Percentiles rank a stretch among this genome's conserved stretches.
Conservation (phyloP, 2,113 vertebrate species). For the Sialia sialis region DNA sequence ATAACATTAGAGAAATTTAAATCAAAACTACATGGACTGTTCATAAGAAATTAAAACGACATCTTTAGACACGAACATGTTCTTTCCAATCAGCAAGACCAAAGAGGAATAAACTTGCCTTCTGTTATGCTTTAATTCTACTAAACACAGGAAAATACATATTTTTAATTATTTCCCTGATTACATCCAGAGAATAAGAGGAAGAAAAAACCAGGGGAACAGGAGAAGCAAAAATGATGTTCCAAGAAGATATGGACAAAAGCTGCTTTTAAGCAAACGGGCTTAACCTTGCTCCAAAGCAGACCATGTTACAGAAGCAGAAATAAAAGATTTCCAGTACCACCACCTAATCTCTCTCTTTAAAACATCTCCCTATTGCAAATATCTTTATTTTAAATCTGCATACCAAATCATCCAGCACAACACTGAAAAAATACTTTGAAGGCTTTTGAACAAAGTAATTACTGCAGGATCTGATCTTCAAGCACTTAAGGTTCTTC, state of each 20-base stretch:
- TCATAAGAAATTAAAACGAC: not conserved
- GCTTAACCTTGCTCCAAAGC: not conserved
- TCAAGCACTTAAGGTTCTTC: not conserved
- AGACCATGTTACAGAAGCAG: not conserved
- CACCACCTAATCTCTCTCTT: not conserved
- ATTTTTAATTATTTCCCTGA: not conserved
- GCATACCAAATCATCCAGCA: not conserved
- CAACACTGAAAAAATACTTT: not conserved
- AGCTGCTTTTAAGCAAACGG: not conserved
- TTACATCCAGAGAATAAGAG: not conserved
- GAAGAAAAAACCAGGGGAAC: not conserved
- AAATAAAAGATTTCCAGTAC: not conserved
- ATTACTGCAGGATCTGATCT: not conserved
- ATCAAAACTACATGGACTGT: not conserved
- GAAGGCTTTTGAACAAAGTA: not conserved
- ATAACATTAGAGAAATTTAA: not conserved
- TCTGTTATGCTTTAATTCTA: not conserved
- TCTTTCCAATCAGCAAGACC: not conserved
- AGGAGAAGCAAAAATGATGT: not conserved
- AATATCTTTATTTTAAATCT: not conserved
- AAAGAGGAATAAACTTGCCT: not conserved
- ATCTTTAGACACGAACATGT: not conserved
- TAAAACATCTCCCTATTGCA: not conserved
- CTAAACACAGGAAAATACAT: fast-evolving
- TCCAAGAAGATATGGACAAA: not conserved